Percentiles rank a stretch among this genome's conserved stretches.
Conservation (phyloP, 2,888 invertebrate species). For the Hydrotaea diabolus region DNA sequence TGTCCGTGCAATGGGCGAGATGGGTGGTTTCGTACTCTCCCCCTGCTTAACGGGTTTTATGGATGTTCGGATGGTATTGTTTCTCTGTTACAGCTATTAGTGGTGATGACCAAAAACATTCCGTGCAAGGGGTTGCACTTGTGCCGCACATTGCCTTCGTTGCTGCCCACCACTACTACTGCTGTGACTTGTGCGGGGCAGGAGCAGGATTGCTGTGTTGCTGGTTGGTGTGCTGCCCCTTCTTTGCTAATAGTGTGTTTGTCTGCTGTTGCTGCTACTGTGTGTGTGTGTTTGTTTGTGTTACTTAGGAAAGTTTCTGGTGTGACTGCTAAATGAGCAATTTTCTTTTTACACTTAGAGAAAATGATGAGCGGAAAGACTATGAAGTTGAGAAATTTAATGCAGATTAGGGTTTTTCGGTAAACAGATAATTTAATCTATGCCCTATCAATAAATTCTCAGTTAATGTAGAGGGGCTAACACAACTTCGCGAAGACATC, state of each 20-base stretch:
- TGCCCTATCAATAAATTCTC: too few relatives aligned
- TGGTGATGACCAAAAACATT: constrained; percentile 67
- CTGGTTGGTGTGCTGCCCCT: neutral
- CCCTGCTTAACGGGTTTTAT: constrained; percentile 49
- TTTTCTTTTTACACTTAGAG: constrained; percentile 62
- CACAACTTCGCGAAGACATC: too few relatives aligned
- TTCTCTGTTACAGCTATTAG: constrained; percentile 59
- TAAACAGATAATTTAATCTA: too few relatives aligned
- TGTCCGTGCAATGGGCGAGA: constrained; percentile 48
- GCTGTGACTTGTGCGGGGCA: neutral
- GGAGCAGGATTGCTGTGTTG: constrained; percentile 8
- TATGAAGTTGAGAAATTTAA: too few relatives aligned
- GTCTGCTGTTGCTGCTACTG: neutral
- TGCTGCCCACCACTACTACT: too few relatives aligned
- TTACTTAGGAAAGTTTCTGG: constrained; percentile 45
- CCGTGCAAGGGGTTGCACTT: constrained; percentile 57
- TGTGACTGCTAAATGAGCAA: constrained; percentile 75
- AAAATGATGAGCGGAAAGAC: neutral
- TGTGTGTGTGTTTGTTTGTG: constrained; percentile 47
- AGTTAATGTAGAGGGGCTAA: too few relatives aligned
- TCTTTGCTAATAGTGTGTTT: too few relatives aligned
- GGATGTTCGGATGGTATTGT: constrained; percentile 35
- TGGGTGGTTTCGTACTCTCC: constrained; percentile 58
- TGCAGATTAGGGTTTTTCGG: too few relatives aligned
- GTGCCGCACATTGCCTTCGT: constrained; percentile 29